Conservation (phyloP, 2,888 invertebrate species). For the Mimas tiliae region DNA sequence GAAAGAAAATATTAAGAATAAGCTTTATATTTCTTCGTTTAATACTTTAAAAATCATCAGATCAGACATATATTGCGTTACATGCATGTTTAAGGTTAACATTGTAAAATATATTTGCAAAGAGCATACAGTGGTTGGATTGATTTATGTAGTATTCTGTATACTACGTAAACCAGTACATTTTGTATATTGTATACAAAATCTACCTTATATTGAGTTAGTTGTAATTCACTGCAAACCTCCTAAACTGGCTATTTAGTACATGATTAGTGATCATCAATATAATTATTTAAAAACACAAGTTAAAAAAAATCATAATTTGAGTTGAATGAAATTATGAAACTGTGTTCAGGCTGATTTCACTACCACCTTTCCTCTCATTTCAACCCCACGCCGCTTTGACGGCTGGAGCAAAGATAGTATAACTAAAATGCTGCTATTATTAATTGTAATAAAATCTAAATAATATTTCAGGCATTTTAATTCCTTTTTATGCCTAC, state of each 20-base stretch:
- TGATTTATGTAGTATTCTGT: no score
- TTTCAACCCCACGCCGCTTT: not conserved
- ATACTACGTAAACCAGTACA: not conserved
- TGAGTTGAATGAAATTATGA: not conserved
- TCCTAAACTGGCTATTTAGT: not conserved
- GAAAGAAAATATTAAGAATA: conserved; percentile 50
- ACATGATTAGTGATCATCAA: no score
- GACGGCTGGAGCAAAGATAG: not conserved
- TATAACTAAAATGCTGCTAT: no score
- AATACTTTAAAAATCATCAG: conserved; percentile 52
- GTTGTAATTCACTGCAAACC: not conserved
- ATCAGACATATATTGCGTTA: conserved; percentile 51
- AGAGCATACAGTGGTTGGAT: not conserved
- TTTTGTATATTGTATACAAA: not conserved
- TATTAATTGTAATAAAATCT: not conserved
- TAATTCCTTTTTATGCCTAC: not conserved
- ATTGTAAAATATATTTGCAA: conserved; percentile 31
- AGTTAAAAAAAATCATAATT: not conserved
- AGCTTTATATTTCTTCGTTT: conserved; percentile 55
- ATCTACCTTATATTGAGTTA: conserved; percentile 1
- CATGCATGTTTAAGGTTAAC: conserved; percentile 39
- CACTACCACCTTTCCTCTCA: not conserved
- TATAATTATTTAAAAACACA: not conserved
- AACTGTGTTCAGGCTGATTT: not conserved
- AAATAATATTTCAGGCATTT: not conserved